Conservation (phyloP, 1,140 invertebrate genomes). For the Scaptomyza hsui region DNA sequence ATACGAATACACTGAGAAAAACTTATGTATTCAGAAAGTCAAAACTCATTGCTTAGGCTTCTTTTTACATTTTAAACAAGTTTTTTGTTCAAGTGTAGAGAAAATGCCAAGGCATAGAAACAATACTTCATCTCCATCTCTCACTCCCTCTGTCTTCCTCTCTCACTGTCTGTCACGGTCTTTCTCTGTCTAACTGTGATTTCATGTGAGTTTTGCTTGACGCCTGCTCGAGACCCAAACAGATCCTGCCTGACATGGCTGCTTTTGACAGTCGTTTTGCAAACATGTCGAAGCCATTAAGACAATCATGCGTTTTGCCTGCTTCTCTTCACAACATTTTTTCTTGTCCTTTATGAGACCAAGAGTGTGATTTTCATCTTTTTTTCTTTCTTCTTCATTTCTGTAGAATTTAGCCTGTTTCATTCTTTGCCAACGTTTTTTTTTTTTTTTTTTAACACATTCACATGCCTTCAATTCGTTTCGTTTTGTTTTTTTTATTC, state of each 20-base stretch:
- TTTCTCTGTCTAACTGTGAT: constrained; percentile 16
- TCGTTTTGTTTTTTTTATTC: constrained; percentile 31
- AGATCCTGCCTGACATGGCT: constrained; percentile 60
- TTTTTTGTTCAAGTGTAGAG: not conserved
- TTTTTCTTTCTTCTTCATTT: constrained; percentile 8
- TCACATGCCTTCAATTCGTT: constrained; percentile 21
- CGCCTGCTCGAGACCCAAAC: constrained; percentile 14
- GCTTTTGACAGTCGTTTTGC: constrained; percentile 81
- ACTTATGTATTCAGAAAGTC: not conserved
- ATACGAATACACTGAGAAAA: not conserved
- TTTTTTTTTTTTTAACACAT: no score
- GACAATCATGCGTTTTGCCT: constrained; percentile 74
- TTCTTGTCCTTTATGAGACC: constrained; percentile 29
- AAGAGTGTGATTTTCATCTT: constrained; percentile 33
- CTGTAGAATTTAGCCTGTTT: constrained; percentile 22
- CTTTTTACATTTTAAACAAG: no score
- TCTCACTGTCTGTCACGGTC: not conserved
- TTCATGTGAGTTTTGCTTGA: constrained; percentile 28
- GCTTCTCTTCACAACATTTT: constrained; percentile 2
- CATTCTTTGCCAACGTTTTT: constrained; percentile 22
- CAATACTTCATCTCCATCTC: constrained; percentile 29
- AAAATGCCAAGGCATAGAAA: constrained; percentile 23
- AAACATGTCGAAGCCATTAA: constrained; percentile 83
- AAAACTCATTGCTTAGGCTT: no score
- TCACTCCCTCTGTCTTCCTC: not conserved